Evolutionary conservation across 1,140 invertebrate species (phyloP).

Genomic region (Liolophura sinensis): DNA sequence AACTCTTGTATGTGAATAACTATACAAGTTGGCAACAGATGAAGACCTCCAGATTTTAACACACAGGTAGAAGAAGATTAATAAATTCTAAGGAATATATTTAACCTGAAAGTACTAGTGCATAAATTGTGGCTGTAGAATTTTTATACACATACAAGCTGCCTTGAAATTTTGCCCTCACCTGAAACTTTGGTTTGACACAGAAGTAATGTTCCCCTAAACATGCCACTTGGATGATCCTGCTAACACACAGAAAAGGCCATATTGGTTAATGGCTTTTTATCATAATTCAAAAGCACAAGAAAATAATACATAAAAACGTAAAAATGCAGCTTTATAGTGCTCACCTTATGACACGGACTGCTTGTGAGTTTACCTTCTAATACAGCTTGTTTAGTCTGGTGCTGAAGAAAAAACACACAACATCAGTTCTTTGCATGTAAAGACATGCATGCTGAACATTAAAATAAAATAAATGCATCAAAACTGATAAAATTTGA

Average conservation of each 20-base stretch:
- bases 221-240: not conserved
- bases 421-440: not conserved
- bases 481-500: not conserved
- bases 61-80: too few species aligned
- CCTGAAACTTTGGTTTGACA: too few species aligned
- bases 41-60: too few species aligned
- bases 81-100: too few species aligned
- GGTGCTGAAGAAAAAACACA: constrained; percentile 7
- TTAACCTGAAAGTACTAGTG: too few species aligned
- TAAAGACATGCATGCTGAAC: not conserved
- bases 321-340: not conserved
- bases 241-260: not conserved
- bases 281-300: not conserved
- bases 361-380: not conserved
- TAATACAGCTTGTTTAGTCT: constrained; percentile 1
- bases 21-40: too few species aligned
- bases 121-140: too few species aligned
- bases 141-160: too few species aligned
- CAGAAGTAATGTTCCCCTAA: too few species aligned
- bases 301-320: not conserved
- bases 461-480: not conserved
- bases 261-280: not conserved
- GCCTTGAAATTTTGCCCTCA: too few species aligned
- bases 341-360: not conserved
- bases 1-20: too few species aligned